phyloP scores from a whole-genome alignment of 1,140 invertebrate species.

The Charaxes varanes region DNA sequence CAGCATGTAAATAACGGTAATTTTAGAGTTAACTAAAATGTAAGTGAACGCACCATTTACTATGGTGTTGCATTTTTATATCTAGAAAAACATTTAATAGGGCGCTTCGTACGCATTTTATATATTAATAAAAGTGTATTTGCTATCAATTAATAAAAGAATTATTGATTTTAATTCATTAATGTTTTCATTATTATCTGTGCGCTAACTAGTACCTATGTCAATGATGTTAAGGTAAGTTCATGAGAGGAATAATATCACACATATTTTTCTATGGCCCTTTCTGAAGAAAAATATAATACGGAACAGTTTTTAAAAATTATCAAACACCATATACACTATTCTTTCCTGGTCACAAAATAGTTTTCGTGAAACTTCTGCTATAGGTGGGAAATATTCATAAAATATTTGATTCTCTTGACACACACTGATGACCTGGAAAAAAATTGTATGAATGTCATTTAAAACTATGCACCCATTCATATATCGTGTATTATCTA shows the following conservation, averaged over 20 bases:
- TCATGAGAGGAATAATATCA: conserved; percentile 14
- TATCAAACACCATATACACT: not conserved
- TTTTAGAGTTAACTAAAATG: conserved; percentile 49
- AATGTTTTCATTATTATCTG: conserved; percentile 18
- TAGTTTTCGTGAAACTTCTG: no score
- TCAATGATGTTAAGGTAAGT: conserved; percentile 11
- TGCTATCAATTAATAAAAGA: conserved; percentile 26
- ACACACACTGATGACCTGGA: no score
- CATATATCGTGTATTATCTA: no score
- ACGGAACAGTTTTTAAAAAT: conserved; percentile 11
- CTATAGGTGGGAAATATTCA: no score
- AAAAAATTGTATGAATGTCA: no score
- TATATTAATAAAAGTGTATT: conserved; percentile 36
- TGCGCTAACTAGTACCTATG: conserved; percentile 33
- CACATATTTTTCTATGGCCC: conserved; percentile 18
- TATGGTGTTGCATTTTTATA: conserved; percentile 55
- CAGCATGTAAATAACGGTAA: conserved; percentile 65
- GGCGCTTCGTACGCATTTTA: conserved; percentile 40
- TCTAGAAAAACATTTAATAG: conserved; percentile 33
- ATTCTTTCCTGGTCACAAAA: no score
- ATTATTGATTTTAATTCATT: conserved; percentile 25
- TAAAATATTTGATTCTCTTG: no score
- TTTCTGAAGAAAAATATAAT: conserved; percentile 10
- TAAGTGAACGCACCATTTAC: conserved; percentile 35
- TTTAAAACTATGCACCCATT: no score